A percentile compares a stretch with the other conserved stretches of the same genome.
phyloP scores from a whole-genome alignment of 2,888 invertebrate species.

The Napeogenes inachia region DNA sequence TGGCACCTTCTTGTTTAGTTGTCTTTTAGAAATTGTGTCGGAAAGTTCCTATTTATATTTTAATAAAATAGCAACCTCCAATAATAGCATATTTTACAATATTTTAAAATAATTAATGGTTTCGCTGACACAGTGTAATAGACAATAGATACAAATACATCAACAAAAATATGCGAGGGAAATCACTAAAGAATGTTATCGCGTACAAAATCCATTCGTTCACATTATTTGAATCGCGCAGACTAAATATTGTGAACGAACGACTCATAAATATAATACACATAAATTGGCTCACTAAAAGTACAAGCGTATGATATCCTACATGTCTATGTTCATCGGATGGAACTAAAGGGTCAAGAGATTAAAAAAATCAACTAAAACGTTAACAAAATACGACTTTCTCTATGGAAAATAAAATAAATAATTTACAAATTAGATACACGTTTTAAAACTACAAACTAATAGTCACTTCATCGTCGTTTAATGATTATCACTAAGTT shows the following conservation, averaged over 20 bases:
- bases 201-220: conserved; percentile 54
- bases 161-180: conserved; percentile 55
- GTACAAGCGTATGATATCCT: conserved; percentile 76
- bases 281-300: conserved; percentile 72
- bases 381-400: conserved; percentile 78
- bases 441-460: conserved; percentile 68
- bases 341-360: conserved; percentile 69
- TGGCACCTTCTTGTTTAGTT: not conserved
- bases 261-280: conserved; percentile 68
- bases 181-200: conserved; percentile 55
- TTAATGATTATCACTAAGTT: conserved; percentile 62
- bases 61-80: not conserved
- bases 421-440: conserved; percentile 77
- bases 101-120: not conserved
- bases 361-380: conserved; percentile 76
- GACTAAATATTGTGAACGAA: conserved; percentile 56
- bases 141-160: conserved; percentile 34
- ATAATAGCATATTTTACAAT: not conserved
- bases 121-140: conserved; percentile 28
- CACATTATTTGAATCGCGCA: conserved; percentile 55
- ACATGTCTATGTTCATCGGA: conserved; percentile 65
- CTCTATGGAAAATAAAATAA: conserved; percentile 76
- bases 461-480: conserved; percentile 69
- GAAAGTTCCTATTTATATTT: too few relatives aligned
- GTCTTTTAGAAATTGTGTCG: too few relatives aligned